phyloP scores from a whole-genome alignment of 2,888 invertebrate species.

The Lithophane ornitopus region DNA sequence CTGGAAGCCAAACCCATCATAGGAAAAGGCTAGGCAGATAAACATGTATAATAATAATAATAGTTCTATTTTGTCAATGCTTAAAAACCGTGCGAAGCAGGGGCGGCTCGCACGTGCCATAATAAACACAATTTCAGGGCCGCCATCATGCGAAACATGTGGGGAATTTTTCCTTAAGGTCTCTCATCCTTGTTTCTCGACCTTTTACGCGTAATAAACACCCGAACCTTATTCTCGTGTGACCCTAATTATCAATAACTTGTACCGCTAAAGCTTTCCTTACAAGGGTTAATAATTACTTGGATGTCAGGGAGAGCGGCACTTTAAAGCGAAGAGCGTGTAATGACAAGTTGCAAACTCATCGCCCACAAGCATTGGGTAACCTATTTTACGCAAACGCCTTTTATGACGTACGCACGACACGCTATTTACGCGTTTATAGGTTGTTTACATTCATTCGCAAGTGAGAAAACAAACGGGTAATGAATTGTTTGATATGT shows the following conservation, averaged over 20 bases:
- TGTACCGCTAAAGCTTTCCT: slow-evolving; percentile 55
- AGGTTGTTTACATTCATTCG: slow-evolving; percentile 26
- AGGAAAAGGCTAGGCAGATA: too few relatives aligned
- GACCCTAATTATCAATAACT: slow-evolving; percentile 63
- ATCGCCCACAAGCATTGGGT: slow-evolving; percentile 41
- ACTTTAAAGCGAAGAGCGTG: slow-evolving; percentile 48
- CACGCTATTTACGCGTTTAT: slow-evolving; percentile 27
- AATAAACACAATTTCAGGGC: slow-evolving; percentile 2
- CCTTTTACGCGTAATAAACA: slow-evolving; percentile 47
- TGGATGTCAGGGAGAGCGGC: slow-evolving; percentile 41
- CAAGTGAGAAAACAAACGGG: slow-evolving; percentile 24
- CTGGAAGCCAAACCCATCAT: too few relatives aligned
- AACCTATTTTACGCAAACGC: slow-evolving; percentile 47
- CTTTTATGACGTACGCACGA: slow-evolving; percentile 44
- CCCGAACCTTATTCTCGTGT: slow-evolving; percentile 34
- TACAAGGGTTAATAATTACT: slow-evolving; percentile 62
- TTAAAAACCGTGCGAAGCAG: neutral
- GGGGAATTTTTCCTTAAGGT: slow-evolving; percentile 18
- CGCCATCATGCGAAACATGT: slow-evolving; percentile 12
- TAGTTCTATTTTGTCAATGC: too few relatives aligned
- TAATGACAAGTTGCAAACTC: slow-evolving; percentile 58
- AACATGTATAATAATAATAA: too few relatives aligned
- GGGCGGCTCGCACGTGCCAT: neutral
- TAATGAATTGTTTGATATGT: slow-evolving; percentile 32
- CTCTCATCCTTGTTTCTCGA: slow-evolving; percentile 20